Evolutionary conservation across 2,113 vertebrate species (phyloP), one percentile per base, ranked within the genome.

Genomic region (Rhinopomastus cyanomelas): DNA sequence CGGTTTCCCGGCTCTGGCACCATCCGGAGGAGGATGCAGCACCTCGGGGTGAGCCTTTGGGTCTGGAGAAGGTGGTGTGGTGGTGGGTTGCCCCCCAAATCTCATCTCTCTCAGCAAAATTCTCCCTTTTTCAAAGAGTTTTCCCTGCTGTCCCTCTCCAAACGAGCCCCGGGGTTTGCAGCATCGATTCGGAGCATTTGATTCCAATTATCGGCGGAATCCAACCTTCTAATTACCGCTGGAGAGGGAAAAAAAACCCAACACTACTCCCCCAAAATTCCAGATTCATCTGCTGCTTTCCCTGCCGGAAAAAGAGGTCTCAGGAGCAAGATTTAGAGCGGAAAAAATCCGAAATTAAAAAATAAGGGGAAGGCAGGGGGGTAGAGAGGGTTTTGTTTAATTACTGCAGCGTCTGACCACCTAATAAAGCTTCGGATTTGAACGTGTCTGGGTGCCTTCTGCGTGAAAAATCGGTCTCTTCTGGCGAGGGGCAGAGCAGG

Each of bases 141-240:
- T 21, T 32, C 15, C 27, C 23, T 18, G 5, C 20, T 49, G 55
- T 32, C 42, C 22, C 13, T 21, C 37, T 59, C 46, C 3, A 7
- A 87, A 60, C 8, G 10, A 53, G 59, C n/a, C 22, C 23, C 56
- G 3, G 52, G 21, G 8, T 56, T 82, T 48, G 16, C 39, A 51
- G 77, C 52, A 1, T 61, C 89, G 57, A 68, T 81, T 85, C 56
- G 76, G 59, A 92, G 92, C 94, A 96, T 96, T 97, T 94, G 96
- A 96, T 96, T 97, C 30, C 92, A 95, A 95, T 97, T 97, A 96
- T 32, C 83, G 0, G 26, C 15, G 74, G 93, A 85, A 93, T 93
- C 65, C 80, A 68, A 92, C 81, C 26, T 65, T 83, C 57, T 96
- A 95, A 96, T 91, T 96, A 88, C 25, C 9, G 46, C 49, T 60